Evolutionary conservation across 2,888 invertebrate genomes (phyloP), one percentile per base, ranked within the genome.

Genomic region (Blastobasis adustella): DNA sequence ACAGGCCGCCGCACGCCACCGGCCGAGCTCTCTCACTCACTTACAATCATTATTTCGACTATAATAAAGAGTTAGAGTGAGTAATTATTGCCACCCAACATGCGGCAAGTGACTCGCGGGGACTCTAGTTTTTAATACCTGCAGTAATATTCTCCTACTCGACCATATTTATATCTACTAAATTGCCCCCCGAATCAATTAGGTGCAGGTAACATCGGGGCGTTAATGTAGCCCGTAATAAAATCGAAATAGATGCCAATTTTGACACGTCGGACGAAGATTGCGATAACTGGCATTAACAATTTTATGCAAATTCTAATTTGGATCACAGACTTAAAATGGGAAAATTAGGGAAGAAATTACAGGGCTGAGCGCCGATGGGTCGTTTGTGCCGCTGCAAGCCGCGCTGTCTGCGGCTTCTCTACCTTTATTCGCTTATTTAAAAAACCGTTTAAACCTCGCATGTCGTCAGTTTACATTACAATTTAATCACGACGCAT

Each of bases 241-340:
- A 73, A 71, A 71, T 64, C 70, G 61, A 66, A 69, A 76, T 73
- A 75, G 70, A 71, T 61, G 67, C 69, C 71, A 76, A 79, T 81
- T 79, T 79, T 80, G 70, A 82, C 80, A 79, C 80, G 71, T 79
- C 67, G 73, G 73, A 78, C 73, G 73, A 72, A 78, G 73, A 74
- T 73, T 71, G 71, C 76, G 74, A 76, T 77, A 77, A 74, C 77
- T 77, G 77, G 74, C 77, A 81, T 84, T 81, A 84, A 75, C 79
- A 79, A 82, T 81, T 83, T 82, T 82, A 84, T 85, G 84, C 84
- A 83, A 83, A 84, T 83, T 78, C 71, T 71, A 79, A 82, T 77
- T 77, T 73, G 78, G 75, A 82, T 79, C 79, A 76, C 76, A 71
- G 76, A 70, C 76, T 79, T 73, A 73, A 76, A 82, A 76, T 78